Evolutionary conservation across 2,113 vertebrate genomes (phyloP).

Genomic region (Mesocricetus auratus): DNA sequence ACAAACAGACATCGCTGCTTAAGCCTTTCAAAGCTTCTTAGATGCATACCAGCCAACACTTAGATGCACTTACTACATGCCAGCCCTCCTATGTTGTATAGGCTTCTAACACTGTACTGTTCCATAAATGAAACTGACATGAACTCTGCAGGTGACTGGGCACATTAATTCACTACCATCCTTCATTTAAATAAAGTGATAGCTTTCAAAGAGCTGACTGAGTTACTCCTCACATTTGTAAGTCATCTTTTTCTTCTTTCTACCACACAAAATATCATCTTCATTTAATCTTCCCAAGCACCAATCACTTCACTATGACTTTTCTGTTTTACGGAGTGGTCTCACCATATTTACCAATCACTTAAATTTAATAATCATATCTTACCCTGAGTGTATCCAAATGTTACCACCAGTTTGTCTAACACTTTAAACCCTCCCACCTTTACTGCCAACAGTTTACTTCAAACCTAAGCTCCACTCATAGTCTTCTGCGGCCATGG

Average conservation of each 20-base stretch:
- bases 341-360: not conserved
- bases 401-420: not conserved
- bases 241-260: not conserved
- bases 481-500: not conserved
- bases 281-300: not conserved
- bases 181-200: conserved; percentile 16
- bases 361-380: not conserved
- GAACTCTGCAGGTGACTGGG: not conserved
- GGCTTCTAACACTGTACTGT: conserved; percentile 8
- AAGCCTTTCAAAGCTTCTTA: conserved; percentile 36
- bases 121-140: conserved; percentile 2
- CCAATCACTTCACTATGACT: not conserved
- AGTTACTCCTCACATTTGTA: not conserved
- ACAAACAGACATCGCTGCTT: not conserved
- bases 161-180: not conserved
- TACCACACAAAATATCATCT: conserved; percentile 1
- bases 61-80: conserved; percentile 71
- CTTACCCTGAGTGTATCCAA: not conserved
- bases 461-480: not conserved
- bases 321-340: not conserved
- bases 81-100: not conserved
- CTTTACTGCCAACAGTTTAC: not conserved
- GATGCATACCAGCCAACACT: conserved; percentile 46
- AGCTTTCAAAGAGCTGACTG: not conserved
- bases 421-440: not conserved